These are phyloP conservation scores for Leptobrachium ailaonicum DNA, from an alignment of 2,113 vertebrate genomes.

Conservation along the genomic window DNA sequence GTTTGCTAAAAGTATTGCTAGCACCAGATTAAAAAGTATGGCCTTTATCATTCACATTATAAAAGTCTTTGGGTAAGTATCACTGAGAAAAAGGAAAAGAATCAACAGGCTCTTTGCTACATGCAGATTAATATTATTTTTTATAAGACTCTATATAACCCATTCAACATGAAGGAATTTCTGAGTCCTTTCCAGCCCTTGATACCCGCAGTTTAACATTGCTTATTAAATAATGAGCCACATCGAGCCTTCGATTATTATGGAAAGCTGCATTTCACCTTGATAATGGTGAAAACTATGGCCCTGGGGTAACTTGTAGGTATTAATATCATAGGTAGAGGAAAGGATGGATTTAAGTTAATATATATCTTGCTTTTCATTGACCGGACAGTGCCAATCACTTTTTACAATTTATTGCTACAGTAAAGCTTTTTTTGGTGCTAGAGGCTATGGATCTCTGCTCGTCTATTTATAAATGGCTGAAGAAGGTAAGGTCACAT, in stretches of 20 bases:
- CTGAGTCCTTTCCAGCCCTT: not conserved
- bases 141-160: too few relatives aligned
- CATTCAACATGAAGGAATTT: not conserved
- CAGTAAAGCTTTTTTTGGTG: constrained; percentile 40
- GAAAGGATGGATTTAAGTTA: not conserved
- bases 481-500: not conserved
- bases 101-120: too few relatives aligned
- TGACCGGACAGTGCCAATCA: constrained; percentile 30
- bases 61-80: not conserved
- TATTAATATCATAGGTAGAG: not conserved
- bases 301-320: not conserved
- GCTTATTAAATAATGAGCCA: not conserved
- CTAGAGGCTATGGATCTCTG: constrained; percentile 2
- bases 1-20: not conserved
- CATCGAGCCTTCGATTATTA: not conserved
- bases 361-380: not conserved
- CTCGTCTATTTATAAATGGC: not conserved
- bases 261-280: not conserved
- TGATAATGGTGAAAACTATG: not conserved
- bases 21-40: not conserved
- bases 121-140: too few relatives aligned
- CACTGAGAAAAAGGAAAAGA: not conserved
- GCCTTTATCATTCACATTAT: not conserved
- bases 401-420: constrained; percentile 31
- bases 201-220: not conserved